Evolutionary conservation across 2,888 invertebrate genomes (phyloP).

Genomic region (Ormia ochracea): DNA sequence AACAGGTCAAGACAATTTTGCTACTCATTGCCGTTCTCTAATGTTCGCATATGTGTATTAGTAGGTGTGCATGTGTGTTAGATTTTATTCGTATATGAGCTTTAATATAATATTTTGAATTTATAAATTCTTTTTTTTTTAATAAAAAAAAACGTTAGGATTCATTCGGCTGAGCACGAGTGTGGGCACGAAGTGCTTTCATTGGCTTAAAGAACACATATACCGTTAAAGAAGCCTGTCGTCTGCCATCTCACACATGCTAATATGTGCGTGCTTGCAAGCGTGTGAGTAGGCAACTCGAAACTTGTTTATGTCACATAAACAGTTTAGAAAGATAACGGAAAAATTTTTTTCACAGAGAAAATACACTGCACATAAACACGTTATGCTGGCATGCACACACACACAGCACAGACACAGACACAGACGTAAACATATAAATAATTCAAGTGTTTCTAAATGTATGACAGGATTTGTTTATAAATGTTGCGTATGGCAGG

Average conservation of each 20-base stretch:
- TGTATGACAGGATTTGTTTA: constrained; percentile 53
- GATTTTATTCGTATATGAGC: too few species aligned
- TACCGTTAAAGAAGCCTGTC: too few species aligned
- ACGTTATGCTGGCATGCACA: constrained; percentile 16
- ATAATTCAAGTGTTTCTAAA: constrained; percentile 47
- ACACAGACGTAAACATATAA: constrained; percentile 4
- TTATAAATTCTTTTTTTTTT: too few species aligned
- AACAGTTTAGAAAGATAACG: constrained; percentile 42
- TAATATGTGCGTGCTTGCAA: neutral
- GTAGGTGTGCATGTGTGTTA: too few species aligned
- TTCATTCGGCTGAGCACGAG: too few species aligned
- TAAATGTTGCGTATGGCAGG: constrained; percentile 40
- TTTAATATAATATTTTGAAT: too few species aligned
- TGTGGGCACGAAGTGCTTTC: neutral
- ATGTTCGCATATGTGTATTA: too few species aligned
- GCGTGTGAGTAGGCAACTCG: neutral
- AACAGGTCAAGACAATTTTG: too few species aligned
- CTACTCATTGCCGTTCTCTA: too few species aligned
- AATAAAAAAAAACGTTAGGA: too few species aligned
- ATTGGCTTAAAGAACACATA: neutral
- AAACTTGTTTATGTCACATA: constrained; percentile 52
- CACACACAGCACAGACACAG: neutral
- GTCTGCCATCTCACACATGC: neutral
- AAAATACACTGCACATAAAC: constrained; percentile 8
- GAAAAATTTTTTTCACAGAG: neutral